Evolutionary conservation across 2,113 vertebrate genomes (phyloP).

Genomic region (Microcebus griseorufus): DNA sequence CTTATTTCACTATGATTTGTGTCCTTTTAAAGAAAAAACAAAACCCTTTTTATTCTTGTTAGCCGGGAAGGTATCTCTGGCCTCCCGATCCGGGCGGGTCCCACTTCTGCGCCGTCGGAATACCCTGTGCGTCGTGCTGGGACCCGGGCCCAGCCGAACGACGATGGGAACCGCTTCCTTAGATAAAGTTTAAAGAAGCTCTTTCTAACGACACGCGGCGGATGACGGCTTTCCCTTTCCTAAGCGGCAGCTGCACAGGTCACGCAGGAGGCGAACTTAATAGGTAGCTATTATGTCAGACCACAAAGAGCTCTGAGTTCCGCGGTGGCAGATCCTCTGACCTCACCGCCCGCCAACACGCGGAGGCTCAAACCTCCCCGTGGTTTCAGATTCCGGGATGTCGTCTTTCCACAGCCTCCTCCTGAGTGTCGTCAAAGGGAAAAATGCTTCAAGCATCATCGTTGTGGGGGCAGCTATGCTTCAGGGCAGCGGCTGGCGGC

Average conservation of each 20-base stretch:
- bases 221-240: neutral
- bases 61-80: neutral
- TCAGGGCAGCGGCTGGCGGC: accelerated
- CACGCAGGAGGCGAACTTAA: slow-evolving; percentile 46
- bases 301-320: slow-evolving; percentile 11
- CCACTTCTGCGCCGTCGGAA: accelerated
- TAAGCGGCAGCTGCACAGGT: neutral
- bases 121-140: neutral
- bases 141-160: neutral
- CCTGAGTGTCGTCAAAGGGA: neutral
- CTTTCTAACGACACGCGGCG: neutral
- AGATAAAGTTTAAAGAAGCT: neutral
- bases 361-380: neutral
- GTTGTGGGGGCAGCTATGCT: accelerated
- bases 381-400: slow-evolving; percentile 28
- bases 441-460: neutral
- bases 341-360: neutral
- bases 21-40: neutral
- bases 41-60: neutral
- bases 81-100: neutral
- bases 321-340: neutral
- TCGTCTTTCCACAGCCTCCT: neutral
- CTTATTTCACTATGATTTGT: neutral
- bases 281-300: slow-evolving; percentile 38
- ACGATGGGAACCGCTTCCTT: neutral